These are phyloP conservation scores for Meloidogyne floridensis DNA, from an alignment of 1,140 invertebrate genomes.

Conservation along the genomic window DNA sequence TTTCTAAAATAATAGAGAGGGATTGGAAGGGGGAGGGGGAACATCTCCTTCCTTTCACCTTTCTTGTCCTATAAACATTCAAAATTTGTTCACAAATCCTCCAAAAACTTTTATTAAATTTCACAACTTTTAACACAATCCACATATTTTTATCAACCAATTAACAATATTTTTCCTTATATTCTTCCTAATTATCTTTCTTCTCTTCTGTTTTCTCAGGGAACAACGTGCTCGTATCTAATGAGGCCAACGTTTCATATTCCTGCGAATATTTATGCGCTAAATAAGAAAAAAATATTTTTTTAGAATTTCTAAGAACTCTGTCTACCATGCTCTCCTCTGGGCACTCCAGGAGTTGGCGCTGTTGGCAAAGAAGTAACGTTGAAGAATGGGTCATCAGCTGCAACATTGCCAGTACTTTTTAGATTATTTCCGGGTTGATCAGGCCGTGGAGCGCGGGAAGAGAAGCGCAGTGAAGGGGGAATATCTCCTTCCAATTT, in stretches of 20 bases:
- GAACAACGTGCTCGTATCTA: neutral
- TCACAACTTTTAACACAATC: too few relatives aligned
- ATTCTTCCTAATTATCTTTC: neutral
- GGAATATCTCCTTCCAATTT: neutral
- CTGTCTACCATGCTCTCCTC: neutral
- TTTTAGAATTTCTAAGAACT: neutral
- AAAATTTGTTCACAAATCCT: too few relatives aligned
- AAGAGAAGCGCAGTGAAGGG: neutral
- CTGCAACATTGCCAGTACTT: neutral
- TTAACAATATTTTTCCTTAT: neutral
- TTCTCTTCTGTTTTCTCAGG: neutral
- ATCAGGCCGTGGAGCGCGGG: neutral
- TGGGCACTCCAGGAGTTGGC: slow-evolving; percentile 1
- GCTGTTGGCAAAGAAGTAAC: neutral
- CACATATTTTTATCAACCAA: neutral
- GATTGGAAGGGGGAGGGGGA: too few relatives aligned
- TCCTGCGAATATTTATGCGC: neutral
- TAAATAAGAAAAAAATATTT: neutral
- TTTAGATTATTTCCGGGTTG: neutral
- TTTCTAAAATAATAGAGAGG: too few relatives aligned
- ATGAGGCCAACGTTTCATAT: neutral
- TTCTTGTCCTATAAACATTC: too few relatives aligned
- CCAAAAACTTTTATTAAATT: too few relatives aligned
- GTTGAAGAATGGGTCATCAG: slow-evolving; percentile 8
- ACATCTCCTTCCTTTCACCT: too few relatives aligned